A percentile compares a stretch with the other conserved stretches of the same genome.
phyloP scores from a whole-genome alignment of 2,113 vertebrate species.

The Girardinichthys multiradiatus region DNA sequence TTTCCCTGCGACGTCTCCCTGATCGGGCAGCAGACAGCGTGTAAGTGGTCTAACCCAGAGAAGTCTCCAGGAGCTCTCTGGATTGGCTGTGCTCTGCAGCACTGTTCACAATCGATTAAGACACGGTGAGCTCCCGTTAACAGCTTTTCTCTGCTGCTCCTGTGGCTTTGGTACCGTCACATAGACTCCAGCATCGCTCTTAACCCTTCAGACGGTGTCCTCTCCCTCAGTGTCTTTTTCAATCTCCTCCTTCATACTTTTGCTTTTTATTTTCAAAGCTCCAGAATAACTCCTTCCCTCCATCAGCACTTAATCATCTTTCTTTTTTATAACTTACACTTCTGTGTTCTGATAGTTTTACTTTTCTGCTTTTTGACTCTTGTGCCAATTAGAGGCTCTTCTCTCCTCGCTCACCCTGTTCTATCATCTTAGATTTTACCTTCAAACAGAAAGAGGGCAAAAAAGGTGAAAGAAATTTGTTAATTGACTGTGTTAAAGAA shows the following conservation, averaged over 20 bases:
- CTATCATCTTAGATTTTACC: constrained; percentile 56
- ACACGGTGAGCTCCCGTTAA: constrained; percentile 77
- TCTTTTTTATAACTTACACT: constrained; percentile 35
- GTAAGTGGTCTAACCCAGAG: constrained; percentile 78
- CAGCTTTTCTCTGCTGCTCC: constrained; percentile 79
- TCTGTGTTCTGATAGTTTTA: constrained; percentile 22
- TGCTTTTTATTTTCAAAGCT: constrained; percentile 53
- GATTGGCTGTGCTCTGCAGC: constrained; percentile 77
- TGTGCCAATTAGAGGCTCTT: constrained; percentile 37
- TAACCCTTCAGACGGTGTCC: constrained; percentile 67
- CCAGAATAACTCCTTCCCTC: constrained; percentile 24
- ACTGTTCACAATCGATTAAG: constrained; percentile 84
- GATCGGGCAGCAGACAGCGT: constrained; percentile 77
- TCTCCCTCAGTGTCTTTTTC: constrained; percentile 45
- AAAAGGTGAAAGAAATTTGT: constrained; percentile 16
- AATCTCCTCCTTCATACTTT: constrained; percentile 44
- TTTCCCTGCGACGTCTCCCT: constrained; percentile 61
- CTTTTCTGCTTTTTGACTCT: constrained; percentile 43
- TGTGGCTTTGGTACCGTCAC: constrained; percentile 76
- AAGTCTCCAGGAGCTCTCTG: constrained; percentile 73
- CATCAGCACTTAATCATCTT: constrained; percentile 22
- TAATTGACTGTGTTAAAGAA: too few species aligned
- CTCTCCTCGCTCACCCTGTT: constrained; percentile 45
- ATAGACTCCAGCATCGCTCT: constrained; percentile 68
- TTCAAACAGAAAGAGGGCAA: constrained; percentile 24